Conservation (phyloP, 92 coral and sea anemone genomes). For the Diadumene lineata region DNA sequence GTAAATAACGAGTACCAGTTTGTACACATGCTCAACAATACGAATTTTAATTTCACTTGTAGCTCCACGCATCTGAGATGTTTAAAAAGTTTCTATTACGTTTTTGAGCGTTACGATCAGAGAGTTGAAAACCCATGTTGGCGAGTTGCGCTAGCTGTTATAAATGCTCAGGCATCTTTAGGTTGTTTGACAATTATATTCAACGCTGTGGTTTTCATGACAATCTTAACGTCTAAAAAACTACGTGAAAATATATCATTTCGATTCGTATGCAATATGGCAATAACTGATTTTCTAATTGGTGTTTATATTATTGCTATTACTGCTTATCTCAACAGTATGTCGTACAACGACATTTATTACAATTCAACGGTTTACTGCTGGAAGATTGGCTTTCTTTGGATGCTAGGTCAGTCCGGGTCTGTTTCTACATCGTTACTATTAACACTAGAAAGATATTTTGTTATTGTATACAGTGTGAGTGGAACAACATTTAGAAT, state of each 20-base stretch:
- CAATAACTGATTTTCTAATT: slow-evolving; percentile 30
- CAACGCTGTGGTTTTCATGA: slow-evolving; percentile 19
- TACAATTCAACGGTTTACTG: slow-evolving; percentile 14
- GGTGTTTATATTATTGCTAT: slow-evolving; percentile 27
- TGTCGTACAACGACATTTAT: not conserved
- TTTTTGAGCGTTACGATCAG: not conserved
- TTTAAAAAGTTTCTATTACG: not conserved
- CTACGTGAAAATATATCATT: slow-evolving; percentile 31
- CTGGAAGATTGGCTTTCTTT: slow-evolving; percentile 26
- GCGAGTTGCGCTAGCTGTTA: not conserved
- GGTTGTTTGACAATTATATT: slow-evolving; percentile 20
- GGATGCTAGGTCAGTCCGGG: slow-evolving; percentile 36
- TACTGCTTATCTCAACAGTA: slow-evolving; percentile 14
- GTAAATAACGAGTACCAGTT: not conserved
- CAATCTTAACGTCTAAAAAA: not conserved
- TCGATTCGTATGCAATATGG: slow-evolving; percentile 32
- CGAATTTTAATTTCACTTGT: not conserved
- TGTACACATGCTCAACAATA: not conserved
- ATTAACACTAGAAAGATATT: slow-evolving; percentile 41
- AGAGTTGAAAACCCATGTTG: too few species aligned
- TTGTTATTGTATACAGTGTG: slow-evolving; percentile 32
- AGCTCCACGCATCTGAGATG: not conserved
- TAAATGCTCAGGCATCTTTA: slow-evolving; percentile 13
- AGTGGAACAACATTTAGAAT: slow-evolving; percentile 11
- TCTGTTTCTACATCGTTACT: slow-evolving; percentile 27